Conservation (phyloP, 1,140 invertebrate species). For the Drosophila pruinosa region DNA sequence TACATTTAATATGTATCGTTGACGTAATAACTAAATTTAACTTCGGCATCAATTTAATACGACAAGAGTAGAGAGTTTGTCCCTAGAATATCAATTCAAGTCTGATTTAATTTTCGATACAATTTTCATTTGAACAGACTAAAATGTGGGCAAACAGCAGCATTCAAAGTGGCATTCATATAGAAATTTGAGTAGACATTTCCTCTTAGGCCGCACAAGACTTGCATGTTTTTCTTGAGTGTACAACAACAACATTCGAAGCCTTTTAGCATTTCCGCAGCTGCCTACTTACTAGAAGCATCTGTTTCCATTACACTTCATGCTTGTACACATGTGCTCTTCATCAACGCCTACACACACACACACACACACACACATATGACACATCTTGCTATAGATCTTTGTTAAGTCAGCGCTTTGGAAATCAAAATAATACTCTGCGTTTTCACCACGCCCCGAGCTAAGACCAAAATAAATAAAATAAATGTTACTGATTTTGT, state of each 20-base stretch:
- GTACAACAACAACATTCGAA: slow-evolving; percentile 16
- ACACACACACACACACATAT: not conserved
- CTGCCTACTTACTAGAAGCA: slow-evolving; percentile 32
- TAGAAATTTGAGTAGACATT: slow-evolving; percentile 7
- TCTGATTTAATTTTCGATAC: not conserved
- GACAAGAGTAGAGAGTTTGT: too few species aligned
- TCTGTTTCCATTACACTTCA: slow-evolving; percentile 38
- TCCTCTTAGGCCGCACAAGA: not conserved
- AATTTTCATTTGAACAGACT: not conserved
- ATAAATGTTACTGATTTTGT: slow-evolving; percentile 62
- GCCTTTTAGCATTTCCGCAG: slow-evolving; percentile 26
- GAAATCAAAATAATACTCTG: slow-evolving; percentile 70
- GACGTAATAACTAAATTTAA: too few species aligned
- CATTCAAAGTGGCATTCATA: not conserved
- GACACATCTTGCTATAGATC: slow-evolving; percentile 49
- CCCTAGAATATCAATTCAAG: not conserved
- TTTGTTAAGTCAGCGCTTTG: slow-evolving; percentile 72
- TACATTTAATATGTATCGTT: too few species aligned
- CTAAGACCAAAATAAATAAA: slow-evolving; percentile 49
- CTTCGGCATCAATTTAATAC: too few species aligned
- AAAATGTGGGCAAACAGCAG: not conserved
- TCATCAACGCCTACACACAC: slow-evolving; percentile 55
- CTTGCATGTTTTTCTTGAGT: not conserved
- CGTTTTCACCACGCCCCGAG: slow-evolving; percentile 38
- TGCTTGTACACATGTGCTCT: slow-evolving; percentile 37